These are phyloP conservation scores for Pachymerium ferrugineum DNA, from an alignment of 2,888 invertebrate genomes.

Conservation along the genomic window DNA sequence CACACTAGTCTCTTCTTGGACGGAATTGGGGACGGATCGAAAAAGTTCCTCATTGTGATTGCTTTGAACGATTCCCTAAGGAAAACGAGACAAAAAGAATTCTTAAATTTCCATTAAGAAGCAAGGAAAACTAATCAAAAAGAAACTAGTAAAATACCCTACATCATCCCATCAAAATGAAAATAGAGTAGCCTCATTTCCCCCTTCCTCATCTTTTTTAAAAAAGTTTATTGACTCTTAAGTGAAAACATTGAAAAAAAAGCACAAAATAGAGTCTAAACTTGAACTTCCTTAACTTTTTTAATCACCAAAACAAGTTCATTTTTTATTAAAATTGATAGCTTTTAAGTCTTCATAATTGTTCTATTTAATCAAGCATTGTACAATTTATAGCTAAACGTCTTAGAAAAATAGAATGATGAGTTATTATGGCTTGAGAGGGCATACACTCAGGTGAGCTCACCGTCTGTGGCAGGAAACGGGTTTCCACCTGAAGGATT, in stretches of 20 bases:
- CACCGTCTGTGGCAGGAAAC: constrained; percentile 20
- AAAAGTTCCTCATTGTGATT: neutral
- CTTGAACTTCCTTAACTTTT: neutral
- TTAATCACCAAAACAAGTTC: too few species aligned
- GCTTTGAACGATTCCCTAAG: constrained; percentile 4
- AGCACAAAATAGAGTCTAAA: neutral
- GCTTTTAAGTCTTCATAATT: too few species aligned
- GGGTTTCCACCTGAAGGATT: constrained; percentile 20
- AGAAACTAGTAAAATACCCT: neutral
- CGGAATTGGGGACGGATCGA: constrained; percentile 22
- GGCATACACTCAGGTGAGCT: constrained; percentile 14
- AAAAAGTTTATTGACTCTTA: neutral
- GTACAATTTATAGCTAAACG: neutral
- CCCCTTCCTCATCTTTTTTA: neutral
- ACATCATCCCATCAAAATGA: constrained; percentile 7
- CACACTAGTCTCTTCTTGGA: neutral
- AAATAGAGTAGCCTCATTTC: neutral
- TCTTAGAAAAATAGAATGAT: constrained; percentile 6
- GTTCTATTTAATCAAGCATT: neutral
- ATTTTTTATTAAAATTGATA: too few species aligned
- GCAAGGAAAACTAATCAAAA: neutral
- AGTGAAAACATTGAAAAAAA: neutral
- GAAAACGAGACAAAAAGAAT: neutral
- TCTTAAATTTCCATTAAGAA: constrained; percentile 24
- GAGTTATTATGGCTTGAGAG: constrained; percentile 10